These are phyloP conservation scores for Glaucidium brasilianum DNA, from an alignment of 2,113 vertebrate genomes.

Conservation along the genomic window DNA sequence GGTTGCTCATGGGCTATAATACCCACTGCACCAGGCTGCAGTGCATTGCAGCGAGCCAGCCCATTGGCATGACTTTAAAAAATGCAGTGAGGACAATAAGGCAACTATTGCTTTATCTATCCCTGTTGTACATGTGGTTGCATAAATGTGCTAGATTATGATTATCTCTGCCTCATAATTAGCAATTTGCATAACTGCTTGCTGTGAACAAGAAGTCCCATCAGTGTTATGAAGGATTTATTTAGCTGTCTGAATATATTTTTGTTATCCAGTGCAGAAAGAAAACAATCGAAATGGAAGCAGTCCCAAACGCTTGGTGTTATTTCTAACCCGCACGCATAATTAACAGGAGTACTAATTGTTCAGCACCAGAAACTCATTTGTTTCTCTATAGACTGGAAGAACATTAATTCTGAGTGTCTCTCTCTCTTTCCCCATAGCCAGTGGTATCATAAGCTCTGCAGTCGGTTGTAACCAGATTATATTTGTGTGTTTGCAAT, in stretches of 20 bases:
- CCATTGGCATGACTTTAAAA: not conserved
- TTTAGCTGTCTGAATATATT: conserved; percentile 75
- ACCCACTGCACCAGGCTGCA: not conserved
- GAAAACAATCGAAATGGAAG: conserved; percentile 69
- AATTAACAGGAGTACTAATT: conserved; percentile 75
- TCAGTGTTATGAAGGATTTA: conserved; percentile 71
- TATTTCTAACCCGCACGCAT: conserved; percentile 62
- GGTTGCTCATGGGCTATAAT: not conserved
- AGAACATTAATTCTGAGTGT: conserved; percentile 68
- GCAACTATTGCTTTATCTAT: conserved; percentile 58
- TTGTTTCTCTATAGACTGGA: conserved; percentile 68
- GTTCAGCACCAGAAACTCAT: conserved; percentile 73
- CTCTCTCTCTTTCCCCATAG: conserved; percentile 22
- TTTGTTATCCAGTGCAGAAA: conserved; percentile 67
- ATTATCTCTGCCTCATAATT: conserved; percentile 75
- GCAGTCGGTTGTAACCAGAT: conserved; percentile 55
- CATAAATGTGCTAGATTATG: conserved; percentile 71
- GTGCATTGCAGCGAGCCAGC: not conserved
- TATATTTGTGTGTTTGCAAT: conserved; percentile 35
- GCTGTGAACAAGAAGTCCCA: conserved; percentile 66
- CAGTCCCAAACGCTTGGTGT: conserved; percentile 65
- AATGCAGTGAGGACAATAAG: conserved; percentile 45
- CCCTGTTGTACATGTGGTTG: conserved; percentile 53
- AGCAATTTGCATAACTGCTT: conserved; percentile 76
- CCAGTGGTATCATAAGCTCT: conserved; percentile 32